These are phyloP conservation scores for Anabacerthia variegaticeps DNA, from an alignment of 2,797 vertebrate genomes.

Conservation along the genomic window DNA sequence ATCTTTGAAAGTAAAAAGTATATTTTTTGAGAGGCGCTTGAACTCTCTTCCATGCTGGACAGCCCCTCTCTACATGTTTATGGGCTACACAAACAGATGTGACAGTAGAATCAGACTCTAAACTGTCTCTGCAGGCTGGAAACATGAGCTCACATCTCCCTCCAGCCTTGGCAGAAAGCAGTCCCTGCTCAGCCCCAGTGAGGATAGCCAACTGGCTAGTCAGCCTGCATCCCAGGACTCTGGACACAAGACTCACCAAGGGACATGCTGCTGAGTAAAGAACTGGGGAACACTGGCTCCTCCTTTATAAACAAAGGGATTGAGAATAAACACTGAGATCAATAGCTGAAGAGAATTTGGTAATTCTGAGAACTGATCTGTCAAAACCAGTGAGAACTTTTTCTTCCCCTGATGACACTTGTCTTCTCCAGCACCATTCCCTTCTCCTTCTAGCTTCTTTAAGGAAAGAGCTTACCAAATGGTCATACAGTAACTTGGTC, in stretches of 20 bases:
- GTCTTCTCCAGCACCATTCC: background rate
- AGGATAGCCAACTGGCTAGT: background rate
- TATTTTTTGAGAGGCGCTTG: background rate
- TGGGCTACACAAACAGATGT: background rate
- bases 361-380: constrained; percentile 1
- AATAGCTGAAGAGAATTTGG: background rate
- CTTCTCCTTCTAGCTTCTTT: background rate
- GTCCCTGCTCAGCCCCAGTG: background rate
- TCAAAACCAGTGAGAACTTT: background rate
- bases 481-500: background rate
- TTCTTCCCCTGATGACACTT: background rate
- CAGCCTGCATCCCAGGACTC: background rate
- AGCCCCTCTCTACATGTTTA: background rate
- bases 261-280: background rate
- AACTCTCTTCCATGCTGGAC: background rate
- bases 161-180: background rate
- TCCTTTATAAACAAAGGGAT: background rate
- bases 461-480: background rate
- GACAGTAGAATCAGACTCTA: background rate
- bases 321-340: constrained; percentile 37
- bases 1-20: background rate
- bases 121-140: background rate
- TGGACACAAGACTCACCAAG: background rate
- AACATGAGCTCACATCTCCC: background rate
- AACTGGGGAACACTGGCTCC: background rate